A percentile compares a stretch with the other conserved stretches of the same genome.
Conservation (phyloP, 2,888 invertebrate species). For the Lasioglossum vierecki region DNA sequence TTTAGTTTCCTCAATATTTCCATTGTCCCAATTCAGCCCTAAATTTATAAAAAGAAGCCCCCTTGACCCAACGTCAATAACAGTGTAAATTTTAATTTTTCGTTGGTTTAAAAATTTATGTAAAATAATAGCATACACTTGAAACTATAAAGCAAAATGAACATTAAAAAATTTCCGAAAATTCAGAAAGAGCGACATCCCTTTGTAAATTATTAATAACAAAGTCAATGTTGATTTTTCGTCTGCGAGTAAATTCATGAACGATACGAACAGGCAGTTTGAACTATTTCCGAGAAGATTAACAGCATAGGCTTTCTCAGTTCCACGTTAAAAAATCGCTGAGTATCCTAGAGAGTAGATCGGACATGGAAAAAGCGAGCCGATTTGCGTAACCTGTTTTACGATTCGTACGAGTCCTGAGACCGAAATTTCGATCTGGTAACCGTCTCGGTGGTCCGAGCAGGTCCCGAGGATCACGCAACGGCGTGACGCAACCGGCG, state of each 20-base stretch:
- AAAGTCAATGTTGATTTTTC: neutral
- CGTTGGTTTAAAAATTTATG: no score
- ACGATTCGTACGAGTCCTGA: neutral
- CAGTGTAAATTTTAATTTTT: no score
- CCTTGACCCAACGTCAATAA: no score
- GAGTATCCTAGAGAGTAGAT: neutral
- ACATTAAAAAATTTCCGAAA: neutral
- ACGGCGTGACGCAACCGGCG: neutral
- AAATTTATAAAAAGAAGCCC: no score
- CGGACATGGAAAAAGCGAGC: neutral
- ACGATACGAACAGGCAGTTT: neutral
- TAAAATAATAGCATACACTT: neutral
- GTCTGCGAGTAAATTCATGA: neutral
- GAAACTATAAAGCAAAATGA: neutral
- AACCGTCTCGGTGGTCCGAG: slow-evolving; percentile 3
- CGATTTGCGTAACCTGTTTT: neutral
- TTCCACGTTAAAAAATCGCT: neutral
- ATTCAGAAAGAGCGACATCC: neutral
- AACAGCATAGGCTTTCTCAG: neutral
- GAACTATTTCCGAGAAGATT: neutral
- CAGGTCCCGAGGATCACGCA: neutral
- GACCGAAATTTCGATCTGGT: neutral
- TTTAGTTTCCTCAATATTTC: no score
- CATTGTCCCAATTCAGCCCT: no score
- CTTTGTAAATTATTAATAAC: neutral